phyloP scores from a whole-genome alignment of 2,113 vertebrate genomes.

The Cairina moschata region DNA sequence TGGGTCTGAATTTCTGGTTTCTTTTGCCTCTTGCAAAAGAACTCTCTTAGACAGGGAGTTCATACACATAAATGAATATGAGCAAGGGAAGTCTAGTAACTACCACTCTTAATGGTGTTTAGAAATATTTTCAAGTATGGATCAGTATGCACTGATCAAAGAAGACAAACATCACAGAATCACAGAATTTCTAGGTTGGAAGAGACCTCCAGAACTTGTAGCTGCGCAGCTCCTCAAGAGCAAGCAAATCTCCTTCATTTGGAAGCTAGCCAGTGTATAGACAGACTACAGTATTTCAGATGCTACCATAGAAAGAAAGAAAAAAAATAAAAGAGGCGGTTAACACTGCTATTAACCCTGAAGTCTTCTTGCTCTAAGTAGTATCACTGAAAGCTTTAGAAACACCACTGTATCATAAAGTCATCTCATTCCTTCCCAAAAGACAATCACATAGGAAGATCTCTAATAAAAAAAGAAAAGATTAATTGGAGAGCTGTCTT shows the following conservation, averaged over 20 bases:
- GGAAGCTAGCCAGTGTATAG: background rate
- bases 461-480: slow-evolving; percentile 69
- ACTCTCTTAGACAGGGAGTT: too few species aligned
- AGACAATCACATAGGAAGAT: slow-evolving; percentile 55
- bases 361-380: slow-evolving; percentile 15
- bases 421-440: slow-evolving; percentile 35
- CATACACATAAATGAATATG: background rate
- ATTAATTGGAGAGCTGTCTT: slow-evolving; percentile 73
- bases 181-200: too few species aligned
- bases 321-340: background rate
- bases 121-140: background rate
- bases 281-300: background rate
- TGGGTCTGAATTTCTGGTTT: background rate
- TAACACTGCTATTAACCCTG: slow-evolving; percentile 28
- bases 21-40: background rate
- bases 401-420: background rate
- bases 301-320: background rate
- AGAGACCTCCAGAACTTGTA: background rate
- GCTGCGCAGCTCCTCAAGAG: background rate
- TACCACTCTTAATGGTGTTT: background rate
- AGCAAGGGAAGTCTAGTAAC: background rate
- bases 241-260: background rate
- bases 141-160: background rate
- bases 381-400: background rate
- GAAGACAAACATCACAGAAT: too few species aligned